Evolutionary conservation across 2,888 invertebrate species (phyloP).

Genomic region (Dolichomitus sp.): DNA sequence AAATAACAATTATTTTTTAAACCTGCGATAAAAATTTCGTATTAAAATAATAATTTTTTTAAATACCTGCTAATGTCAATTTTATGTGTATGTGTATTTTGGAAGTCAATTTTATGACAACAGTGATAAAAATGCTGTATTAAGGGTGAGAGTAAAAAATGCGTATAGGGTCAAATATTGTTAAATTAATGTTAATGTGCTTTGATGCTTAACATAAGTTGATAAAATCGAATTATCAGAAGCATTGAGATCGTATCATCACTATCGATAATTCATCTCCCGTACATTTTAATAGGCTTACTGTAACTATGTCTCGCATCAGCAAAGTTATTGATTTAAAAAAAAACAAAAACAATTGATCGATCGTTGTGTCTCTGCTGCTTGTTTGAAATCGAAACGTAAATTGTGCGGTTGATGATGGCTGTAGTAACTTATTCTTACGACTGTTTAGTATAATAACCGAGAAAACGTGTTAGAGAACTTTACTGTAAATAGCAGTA

Average conservation of each 20-base stretch:
- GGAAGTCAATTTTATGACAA: too few relatives aligned
- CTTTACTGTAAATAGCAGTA: slow-evolving; percentile 74
- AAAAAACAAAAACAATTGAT: slow-evolving; percentile 6
- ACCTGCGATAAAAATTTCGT: too few relatives aligned
- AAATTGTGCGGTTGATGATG: slow-evolving; percentile 32
- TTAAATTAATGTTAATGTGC: too few relatives aligned
- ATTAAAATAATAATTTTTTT: too few relatives aligned
- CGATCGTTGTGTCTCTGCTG: slow-evolving; percentile 35
- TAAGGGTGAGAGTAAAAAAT: too few relatives aligned
- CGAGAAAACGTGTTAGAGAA: slow-evolving; percentile 60
- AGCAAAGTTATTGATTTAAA: slow-evolving; percentile 20
- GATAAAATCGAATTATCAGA: background rate
- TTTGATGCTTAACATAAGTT: too few relatives aligned
- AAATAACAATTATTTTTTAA: too few relatives aligned
- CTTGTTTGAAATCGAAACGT: slow-evolving; percentile 20
- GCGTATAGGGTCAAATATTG: too few relatives aligned
- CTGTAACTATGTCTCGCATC: slow-evolving; percentile 29
- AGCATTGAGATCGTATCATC: slow-evolving; percentile 6
- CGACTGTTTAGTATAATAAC: slow-evolving; percentile 60
- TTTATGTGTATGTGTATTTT: too few relatives aligned
- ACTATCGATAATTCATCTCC: slow-evolving; percentile 41
- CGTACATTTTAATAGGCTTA: slow-evolving; percentile 40
- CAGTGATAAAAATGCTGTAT: too few relatives aligned
- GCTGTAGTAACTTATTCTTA: slow-evolving; percentile 60
- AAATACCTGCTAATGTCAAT: too few relatives aligned